phyloP scores from a whole-genome alignment of 64 coral and sea anemone genomes.

The Actinia equina region DNA sequence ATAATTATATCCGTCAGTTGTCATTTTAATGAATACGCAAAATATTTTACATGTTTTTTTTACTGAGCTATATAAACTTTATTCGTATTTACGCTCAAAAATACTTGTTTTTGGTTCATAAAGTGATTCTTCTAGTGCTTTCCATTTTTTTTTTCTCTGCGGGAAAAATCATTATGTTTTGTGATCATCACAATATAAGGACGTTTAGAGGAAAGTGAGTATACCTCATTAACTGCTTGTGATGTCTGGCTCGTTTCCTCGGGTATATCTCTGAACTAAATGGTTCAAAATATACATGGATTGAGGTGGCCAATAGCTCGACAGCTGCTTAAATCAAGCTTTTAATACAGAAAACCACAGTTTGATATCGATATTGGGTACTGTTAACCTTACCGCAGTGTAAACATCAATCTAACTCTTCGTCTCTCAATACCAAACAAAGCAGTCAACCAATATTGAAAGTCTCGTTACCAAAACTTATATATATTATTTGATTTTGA shows the following conservation, averaged over 20 bases:
- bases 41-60: not conserved
- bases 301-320: not conserved
- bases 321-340: conserved; percentile 5
- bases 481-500: not conserved
- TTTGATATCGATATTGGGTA: conserved; percentile 11
- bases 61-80: not conserved
- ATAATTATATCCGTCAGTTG: not conserved
- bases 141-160: not conserved
- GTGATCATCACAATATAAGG: conserved; percentile 3
- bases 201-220: conserved; percentile 2
- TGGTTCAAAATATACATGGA: not conserved
- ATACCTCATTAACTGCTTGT: conserved; percentile 12
- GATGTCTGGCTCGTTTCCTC: conserved; percentile 2
- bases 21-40: not conserved
- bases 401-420: not conserved
- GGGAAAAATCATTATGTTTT: not conserved
- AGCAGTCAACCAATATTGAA: not conserved
- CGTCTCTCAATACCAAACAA: not conserved
- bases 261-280: not conserved
- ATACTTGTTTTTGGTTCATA: not conserved
- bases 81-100: not conserved
- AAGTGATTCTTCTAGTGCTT: not conserved
- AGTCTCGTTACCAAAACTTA: not conserved
- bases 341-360: not conserved
- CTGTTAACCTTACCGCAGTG: not conserved